Conservation (phyloP, 2,113 vertebrate genomes). For the Lycaon pictus region DNA sequence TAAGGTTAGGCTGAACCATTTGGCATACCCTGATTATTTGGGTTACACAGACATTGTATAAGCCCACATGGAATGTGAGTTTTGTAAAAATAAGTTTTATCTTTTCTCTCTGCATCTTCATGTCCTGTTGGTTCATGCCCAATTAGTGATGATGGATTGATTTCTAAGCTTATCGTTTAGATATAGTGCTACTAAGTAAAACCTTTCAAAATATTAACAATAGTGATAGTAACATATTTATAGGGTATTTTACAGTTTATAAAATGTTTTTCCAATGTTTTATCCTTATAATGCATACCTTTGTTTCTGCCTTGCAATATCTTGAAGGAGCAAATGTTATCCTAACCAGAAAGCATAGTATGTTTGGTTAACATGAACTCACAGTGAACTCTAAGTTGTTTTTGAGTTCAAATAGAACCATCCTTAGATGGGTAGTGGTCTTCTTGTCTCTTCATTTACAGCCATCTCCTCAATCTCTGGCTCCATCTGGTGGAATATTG, state of each 20-base stretch:
- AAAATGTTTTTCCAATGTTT: neutral
- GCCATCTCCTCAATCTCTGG: conserved; percentile 77
- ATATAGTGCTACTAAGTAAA: neutral
- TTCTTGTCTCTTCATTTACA: neutral
- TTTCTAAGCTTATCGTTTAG: neutral
- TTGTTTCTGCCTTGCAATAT: neutral
- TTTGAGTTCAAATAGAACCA: neutral
- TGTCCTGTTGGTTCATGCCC: neutral
- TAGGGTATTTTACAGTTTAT: neutral
- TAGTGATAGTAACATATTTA: neutral
- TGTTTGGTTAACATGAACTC: neutral
- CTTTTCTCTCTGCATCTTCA: conserved; percentile 19
- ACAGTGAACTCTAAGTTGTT: neutral
- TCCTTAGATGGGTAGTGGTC: conserved; percentile 37
- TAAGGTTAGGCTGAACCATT: neutral
- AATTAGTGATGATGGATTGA: neutral
- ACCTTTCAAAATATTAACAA: neutral
- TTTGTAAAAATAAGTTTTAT: neutral
- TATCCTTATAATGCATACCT: neutral
- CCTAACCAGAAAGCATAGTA: neutral
- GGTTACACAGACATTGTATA: neutral
- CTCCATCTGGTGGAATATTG: conserved; percentile 79
- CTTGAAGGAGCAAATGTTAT: neutral
- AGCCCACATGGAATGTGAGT: neutral
- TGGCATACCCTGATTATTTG: neutral